Evolutionary conservation across 2,888 invertebrate genomes (phyloP), one percentile per base, ranked within the genome.

Genomic region (Diaprepes abbreviatus): DNA sequence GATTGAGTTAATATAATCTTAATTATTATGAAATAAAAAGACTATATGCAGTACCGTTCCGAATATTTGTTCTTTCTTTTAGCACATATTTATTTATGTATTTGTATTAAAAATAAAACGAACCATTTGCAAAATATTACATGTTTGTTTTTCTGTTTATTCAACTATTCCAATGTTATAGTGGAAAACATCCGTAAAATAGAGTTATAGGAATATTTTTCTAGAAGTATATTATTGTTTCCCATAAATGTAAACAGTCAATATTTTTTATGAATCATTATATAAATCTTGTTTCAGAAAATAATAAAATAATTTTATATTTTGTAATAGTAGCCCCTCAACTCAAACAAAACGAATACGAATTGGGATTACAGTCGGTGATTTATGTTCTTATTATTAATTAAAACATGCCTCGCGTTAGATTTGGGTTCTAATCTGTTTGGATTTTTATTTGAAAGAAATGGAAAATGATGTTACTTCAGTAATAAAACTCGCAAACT

Each of bases 121-220:
- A 0, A 19, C 12, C 24, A 14, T 6, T 50, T 21, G 19, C 16
- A 48, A 48, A 48, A 50, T 28, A 50, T 28, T 28, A 12, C 14
- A n/a, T 5, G 16, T 50, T 50, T 50, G 48, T 28, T 50, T 16
- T 14, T 16, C 21, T 28, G 28, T 50, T 50, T 50, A 50, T 50
- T 50, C 28, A 14, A 24, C 28, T 48, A 28, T 14, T 12, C 16
- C 2, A 35, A 3, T 28, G 12, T 14, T 14, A 28, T 14, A 24
- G 3, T 24, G 21, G 2, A 28, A 50, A 50, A 28, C 4, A 50
- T 24, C 28, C n/a, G 28, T 12, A 14, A 50, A 28, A n/a, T 12
- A 16, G 14, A 43, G 43, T 43, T 43, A 16, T 19, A 10, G 21
- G 43, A 43, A 43, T 43, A 43, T 43, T 43, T 43, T 24, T 21